Conservation (phyloP, 2,888 invertebrate genomes). For the Athripsodes cinereus region DNA sequence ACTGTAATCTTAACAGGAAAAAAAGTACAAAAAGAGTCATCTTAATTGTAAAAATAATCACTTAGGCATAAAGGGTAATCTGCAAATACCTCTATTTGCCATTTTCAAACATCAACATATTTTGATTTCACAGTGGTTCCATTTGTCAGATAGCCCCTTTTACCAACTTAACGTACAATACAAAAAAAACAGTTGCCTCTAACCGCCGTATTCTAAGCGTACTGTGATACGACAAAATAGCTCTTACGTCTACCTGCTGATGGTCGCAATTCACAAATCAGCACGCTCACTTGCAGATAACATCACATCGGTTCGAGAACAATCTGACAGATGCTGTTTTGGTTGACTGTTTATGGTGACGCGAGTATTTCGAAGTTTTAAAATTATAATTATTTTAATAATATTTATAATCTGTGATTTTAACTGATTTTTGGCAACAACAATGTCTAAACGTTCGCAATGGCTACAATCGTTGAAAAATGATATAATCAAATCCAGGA, state of each 20-base stretch:
- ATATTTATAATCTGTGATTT: background rate
- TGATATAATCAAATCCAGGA: background rate
- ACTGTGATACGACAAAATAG: no score
- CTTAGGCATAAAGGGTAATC: no score
- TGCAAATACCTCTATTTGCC: no score
- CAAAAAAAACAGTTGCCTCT: background rate
- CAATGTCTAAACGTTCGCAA: slow-evolving; percentile 1
- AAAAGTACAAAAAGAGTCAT: background rate
- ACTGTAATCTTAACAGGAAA: background rate
- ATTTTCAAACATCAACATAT: no score
- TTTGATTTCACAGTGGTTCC: background rate
- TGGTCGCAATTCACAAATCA: no score
- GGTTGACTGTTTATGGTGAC: background rate
- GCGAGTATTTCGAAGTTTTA: background rate
- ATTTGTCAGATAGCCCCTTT: background rate
- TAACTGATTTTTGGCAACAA: background rate
- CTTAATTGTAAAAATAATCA: background rate
- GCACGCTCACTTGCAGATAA: no score
- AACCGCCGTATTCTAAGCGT: no score
- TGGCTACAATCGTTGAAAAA: slow-evolving; percentile 2
- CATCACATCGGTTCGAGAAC: no score
- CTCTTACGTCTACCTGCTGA: no score
- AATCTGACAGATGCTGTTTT: background rate
- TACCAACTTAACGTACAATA: background rate
- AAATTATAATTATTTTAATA: background rate